A percentile compares a stretch with the other conserved stretches of the same genome.
Evolutionary conservation across 1,140 invertebrate species (phyloP).

Genomic region (Temnothorax curvispinosus): DNA sequence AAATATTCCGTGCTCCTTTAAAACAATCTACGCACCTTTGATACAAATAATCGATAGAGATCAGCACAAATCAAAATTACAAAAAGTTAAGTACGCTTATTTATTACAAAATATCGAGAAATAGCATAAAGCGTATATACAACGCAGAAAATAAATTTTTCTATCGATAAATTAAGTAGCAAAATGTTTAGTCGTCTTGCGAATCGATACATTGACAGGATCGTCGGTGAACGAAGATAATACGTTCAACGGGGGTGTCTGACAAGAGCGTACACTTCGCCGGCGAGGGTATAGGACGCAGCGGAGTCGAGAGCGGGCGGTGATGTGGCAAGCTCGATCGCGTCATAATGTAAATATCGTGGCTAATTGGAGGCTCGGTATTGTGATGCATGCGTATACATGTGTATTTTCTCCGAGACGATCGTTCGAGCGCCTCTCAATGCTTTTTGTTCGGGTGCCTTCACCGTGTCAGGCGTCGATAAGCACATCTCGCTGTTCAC

Average conservation of each 20-base stretch:
- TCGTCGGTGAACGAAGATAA: conserved; percentile 19
- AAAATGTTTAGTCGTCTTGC: not conserved
- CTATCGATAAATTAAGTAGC: not conserved
- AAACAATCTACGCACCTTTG: not conserved
- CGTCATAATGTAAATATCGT: conserved; percentile 84
- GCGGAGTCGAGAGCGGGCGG: conserved; percentile 34
- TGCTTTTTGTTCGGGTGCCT: conserved; percentile 80
- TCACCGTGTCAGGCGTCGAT: conserved; percentile 65
- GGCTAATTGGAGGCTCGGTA: conserved; percentile 83
- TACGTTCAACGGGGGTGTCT: conserved; percentile 59
- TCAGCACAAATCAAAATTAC: not conserved
- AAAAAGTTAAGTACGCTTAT: not conserved
- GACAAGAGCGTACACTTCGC: conserved; percentile 64
- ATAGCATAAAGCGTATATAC: not conserved
- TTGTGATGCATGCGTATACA: conserved; percentile 76
- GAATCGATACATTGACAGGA: conserved; percentile 13
- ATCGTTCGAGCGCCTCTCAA: conserved; percentile 73
- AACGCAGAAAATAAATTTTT: not conserved
- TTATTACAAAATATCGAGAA: not conserved
- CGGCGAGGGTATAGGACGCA: conserved; percentile 27
- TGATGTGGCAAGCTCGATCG: conserved; percentile 66
- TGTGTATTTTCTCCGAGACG: conserved; percentile 71
- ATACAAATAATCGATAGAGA: not conserved
- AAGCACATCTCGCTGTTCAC: conserved; percentile 58
- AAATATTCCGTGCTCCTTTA: not conserved